Conservation (phyloP, 2,113 vertebrate species). For the Cariama cristata region DNA sequence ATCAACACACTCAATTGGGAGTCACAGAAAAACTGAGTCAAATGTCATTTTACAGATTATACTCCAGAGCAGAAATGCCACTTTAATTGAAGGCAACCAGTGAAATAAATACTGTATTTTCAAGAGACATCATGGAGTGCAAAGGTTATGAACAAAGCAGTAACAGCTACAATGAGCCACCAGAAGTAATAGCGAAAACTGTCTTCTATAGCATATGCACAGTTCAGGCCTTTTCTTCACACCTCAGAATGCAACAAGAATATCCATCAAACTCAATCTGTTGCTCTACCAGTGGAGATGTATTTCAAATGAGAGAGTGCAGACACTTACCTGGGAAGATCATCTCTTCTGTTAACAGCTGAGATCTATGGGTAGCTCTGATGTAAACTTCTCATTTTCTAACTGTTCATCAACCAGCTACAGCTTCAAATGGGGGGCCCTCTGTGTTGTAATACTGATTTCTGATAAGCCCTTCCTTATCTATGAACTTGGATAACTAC, state of each 20-base stretch:
- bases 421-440: background rate
- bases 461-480: background rate
- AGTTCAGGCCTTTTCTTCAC: constrained; percentile 79
- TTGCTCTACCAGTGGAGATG: constrained; percentile 65
- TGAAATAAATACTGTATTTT: constrained; percentile 58
- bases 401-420: constrained; percentile 12
- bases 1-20: background rate
- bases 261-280: constrained; percentile 80
- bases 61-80: constrained; percentile 26
- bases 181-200: constrained; percentile 75
- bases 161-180: constrained; percentile 77
- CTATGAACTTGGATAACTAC: background rate
- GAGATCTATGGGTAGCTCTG: background rate
- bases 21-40: constrained; percentile 21
- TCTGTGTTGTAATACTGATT: background rate
- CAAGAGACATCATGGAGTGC: constrained; percentile 67
- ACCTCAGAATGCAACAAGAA: constrained; percentile 74
- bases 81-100: constrained; percentile 56
- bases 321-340: constrained; percentile 63
- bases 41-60: constrained; percentile 51
- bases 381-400: constrained; percentile 24
- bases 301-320: constrained; percentile 53
- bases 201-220: constrained; percentile 77
- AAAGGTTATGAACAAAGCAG: constrained; percentile 71
- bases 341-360: background rate